Conservation (phyloP, 2,797 vertebrate genomes). For the Myiotriccus ornatus region DNA sequence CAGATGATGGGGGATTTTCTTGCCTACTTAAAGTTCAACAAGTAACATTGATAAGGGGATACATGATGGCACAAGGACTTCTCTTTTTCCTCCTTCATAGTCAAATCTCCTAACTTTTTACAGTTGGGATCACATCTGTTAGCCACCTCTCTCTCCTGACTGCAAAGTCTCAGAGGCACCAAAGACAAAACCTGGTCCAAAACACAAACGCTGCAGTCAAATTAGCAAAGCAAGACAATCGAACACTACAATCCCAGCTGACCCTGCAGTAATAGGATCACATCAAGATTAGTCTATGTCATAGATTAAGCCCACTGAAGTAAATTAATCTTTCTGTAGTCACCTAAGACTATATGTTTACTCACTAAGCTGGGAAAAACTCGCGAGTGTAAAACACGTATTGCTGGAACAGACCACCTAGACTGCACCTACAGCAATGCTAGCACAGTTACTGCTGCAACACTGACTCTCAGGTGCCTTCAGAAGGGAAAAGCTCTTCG, state of each 20-base stretch:
- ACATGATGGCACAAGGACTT: rapidly evolving
- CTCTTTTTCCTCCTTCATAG: neutral
- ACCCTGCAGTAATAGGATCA: constrained; percentile 67
- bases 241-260: constrained; percentile 24
- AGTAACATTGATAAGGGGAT: neutral
- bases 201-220: neutral
- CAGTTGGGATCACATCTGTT: neutral
- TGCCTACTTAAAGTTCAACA: neutral
- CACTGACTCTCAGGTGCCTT: neutral
- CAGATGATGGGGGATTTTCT: neutral
- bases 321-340: constrained; percentile 51
- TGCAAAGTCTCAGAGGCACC: neutral
- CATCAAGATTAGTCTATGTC: constrained; percentile 53
- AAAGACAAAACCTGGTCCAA: neutral
- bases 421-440: neutral
- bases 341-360: neutral
- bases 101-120: neutral
- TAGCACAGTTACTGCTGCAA: neutral
- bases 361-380: neutral
- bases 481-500: neutral
- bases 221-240: neutral
- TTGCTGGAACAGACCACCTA: neutral
- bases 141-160: neutral
- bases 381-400: neutral
- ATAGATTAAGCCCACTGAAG: constrained; percentile 29